phyloP scores from a whole-genome alignment of 2,888 invertebrate genomes.

The Erebia ligea region DNA sequence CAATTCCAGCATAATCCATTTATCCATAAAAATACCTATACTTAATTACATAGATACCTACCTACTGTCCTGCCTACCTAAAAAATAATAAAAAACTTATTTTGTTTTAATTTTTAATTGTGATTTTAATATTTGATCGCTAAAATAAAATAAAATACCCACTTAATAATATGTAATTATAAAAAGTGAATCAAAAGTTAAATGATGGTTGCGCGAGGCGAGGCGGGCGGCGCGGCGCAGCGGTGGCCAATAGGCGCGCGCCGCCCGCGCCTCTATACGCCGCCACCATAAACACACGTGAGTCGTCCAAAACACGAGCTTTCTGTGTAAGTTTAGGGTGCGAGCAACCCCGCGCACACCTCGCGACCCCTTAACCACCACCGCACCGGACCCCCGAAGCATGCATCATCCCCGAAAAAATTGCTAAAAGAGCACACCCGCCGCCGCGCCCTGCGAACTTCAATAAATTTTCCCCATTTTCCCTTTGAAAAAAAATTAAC shows the following conservation, averaged over 20 bases:
- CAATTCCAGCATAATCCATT: too few relatives aligned
- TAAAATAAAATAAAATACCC: background rate
- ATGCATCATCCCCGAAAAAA: constrained; percentile 60
- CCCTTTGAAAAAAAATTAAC: constrained; percentile 29
- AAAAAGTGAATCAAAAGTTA: constrained; percentile 28
- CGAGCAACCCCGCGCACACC: constrained; percentile 64
- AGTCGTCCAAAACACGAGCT: constrained; percentile 61
- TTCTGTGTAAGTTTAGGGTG: constrained; percentile 72
- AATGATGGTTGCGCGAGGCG: constrained; percentile 38
- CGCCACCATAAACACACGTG: constrained; percentile 62
- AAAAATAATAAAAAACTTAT: background rate
- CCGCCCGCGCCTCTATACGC: constrained; percentile 55
- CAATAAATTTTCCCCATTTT: constrained; percentile 53
- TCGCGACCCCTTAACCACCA: constrained; percentile 31
- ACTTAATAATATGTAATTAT: background rate
- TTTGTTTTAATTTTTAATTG: background rate
- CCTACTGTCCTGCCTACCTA: rapidly evolving
- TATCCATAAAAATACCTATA: too few relatives aligned
- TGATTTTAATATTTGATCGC: background rate
- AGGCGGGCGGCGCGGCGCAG: constrained; percentile 43
- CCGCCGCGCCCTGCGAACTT: constrained; percentile 47
- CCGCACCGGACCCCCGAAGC: constrained; percentile 29
- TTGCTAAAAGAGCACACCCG: constrained; percentile 58
- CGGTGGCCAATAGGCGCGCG: constrained; percentile 67
- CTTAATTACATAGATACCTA: too few relatives aligned